phyloP scores from a whole-genome alignment of 1,140 invertebrate genomes.

The Drosophila punjabiensis region DNA sequence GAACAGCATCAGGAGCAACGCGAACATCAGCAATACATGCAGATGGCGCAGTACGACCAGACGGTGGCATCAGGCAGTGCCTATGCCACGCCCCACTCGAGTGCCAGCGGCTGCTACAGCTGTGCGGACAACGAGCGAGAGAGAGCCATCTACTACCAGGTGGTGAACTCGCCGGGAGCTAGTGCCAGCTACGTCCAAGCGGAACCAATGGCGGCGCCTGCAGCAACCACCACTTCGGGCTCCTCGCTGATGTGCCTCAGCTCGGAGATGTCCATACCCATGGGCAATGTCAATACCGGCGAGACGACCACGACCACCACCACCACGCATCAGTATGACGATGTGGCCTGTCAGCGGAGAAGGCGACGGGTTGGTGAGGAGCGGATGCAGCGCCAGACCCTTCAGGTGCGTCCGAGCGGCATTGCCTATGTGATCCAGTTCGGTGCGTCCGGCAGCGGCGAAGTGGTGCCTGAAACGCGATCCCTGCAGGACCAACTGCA shows the following conservation, averaged over 20 bases:
- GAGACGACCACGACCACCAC: conserved; percentile 62
- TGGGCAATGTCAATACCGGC: conserved; percentile 57
- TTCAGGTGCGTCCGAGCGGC: conserved; percentile 54
- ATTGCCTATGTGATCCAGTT: conserved; percentile 68
- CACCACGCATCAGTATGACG: conserved; percentile 82
- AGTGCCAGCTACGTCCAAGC: conserved; percentile 39
- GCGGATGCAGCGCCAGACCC: conserved; percentile 15
- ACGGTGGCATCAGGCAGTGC: conserved; percentile 1
- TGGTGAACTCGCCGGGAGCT: conserved; percentile 15
- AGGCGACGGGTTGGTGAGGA: not conserved
- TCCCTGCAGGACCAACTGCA: conserved; percentile 77
- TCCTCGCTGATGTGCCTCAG: conserved; percentile 77
- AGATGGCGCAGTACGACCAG: conserved; percentile 45
- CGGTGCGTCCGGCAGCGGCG: not conserved
- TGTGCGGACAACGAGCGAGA: conserved; percentile 27
- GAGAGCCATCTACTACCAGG: conserved; percentile 26
- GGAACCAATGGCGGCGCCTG: not conserved
- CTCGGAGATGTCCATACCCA: conserved; percentile 79
- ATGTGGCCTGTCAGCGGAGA: conserved; percentile 54
- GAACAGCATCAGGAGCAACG: not conserved
- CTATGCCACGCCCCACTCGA: conserved; percentile 16
- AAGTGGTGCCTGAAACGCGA: conserved; percentile 11
- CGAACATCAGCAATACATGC: conserved; percentile 10
- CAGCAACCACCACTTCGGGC: conserved; percentile 16
- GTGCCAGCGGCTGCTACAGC: conserved; percentile 14